Conservation (phyloP, 2,113 vertebrate genomes). For the Jacana jacana region DNA sequence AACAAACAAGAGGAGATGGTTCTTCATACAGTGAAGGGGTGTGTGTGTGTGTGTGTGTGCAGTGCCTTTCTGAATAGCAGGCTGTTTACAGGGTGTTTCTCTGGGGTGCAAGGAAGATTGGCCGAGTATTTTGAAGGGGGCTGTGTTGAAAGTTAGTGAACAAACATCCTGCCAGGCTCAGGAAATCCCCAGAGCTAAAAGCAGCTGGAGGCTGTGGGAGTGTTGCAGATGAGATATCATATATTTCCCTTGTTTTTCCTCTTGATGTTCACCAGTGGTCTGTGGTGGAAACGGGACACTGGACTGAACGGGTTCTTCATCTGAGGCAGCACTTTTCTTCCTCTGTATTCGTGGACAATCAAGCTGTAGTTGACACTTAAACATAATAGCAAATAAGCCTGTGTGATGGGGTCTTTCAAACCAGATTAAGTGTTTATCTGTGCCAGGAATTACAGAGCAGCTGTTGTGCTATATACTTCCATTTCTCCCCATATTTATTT, state of each 20-base stretch:
- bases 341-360: neutral
- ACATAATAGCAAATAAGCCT: neutral
- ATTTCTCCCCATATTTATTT: neutral
- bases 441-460: neutral
- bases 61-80: neutral
- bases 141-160: neutral
- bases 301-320: neutral
- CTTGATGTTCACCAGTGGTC: neutral
- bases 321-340: neutral
- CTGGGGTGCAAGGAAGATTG: neutral
- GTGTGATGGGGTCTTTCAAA: neutral
- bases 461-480: neutral
- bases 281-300: neutral
- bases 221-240: neutral
- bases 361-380: neutral
- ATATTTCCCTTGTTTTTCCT: neutral
- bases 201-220: neutral
- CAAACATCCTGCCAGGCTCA: neutral
- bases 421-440: neutral
- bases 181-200: slow-evolving; percentile 1
- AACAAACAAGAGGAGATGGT: neutral
- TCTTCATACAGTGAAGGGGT: rapidly evolving
- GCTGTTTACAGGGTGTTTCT: neutral
- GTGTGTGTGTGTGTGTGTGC: neutral
- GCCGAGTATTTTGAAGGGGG: neutral